Percentiles rank a stretch among this genome's conserved stretches.
Conservation (phyloP, 2,113 vertebrate genomes). For the Setophaga petechia region DNA sequence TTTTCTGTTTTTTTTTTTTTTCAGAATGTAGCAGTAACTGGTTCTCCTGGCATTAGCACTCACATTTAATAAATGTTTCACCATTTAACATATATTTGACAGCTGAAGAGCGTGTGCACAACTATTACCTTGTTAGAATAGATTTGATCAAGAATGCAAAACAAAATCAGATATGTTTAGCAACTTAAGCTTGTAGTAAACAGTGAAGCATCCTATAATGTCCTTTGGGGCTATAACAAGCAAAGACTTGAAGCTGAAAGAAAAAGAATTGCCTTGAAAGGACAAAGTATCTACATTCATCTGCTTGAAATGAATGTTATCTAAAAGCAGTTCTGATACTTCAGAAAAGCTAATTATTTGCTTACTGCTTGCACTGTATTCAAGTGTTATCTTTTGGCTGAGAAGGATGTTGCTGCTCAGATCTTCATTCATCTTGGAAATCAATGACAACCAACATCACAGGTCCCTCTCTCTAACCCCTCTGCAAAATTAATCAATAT, state of each 20-base stretch:
- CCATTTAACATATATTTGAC: constrained; percentile 13
- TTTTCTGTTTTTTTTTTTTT: constrained; percentile 34
- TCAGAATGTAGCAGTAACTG: background rate
- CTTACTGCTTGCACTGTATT: background rate
- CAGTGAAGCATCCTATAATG: background rate
- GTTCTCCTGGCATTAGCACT: background rate
- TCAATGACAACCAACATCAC: background rate
- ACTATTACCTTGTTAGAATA: constrained; percentile 28
- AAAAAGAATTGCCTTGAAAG: background rate
- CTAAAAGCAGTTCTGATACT: background rate
- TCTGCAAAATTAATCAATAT: background rate
- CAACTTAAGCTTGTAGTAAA: background rate
- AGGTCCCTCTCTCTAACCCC: background rate
- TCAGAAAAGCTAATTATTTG: background rate
- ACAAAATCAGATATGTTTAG: constrained; percentile 7
- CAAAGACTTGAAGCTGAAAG: background rate
- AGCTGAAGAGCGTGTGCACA: background rate
- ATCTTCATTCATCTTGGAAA: background rate
- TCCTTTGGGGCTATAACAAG: background rate
- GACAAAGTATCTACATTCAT: background rate
- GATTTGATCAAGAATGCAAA: background rate
- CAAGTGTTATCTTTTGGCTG: background rate
- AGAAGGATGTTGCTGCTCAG: background rate
- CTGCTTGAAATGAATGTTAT: background rate
- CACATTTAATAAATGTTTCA: background rate